Percentiles rank a stretch among this genome's conserved stretches.
Conservation (phyloP, 2,888 invertebrate genomes). For the Pandemis cinnamomeana region DNA sequence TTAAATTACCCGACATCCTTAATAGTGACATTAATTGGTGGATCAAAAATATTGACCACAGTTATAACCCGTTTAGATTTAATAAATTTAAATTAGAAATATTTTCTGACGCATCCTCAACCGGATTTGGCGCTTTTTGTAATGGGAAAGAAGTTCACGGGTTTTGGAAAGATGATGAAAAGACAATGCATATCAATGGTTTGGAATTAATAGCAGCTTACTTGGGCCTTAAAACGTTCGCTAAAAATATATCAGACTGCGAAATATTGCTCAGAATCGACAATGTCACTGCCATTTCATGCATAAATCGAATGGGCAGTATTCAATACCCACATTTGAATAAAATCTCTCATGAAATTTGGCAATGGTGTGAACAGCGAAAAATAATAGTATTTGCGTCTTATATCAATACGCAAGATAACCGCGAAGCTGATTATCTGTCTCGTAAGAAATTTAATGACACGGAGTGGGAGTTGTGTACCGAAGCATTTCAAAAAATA, state of each 20-base stretch:
- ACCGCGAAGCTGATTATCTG: constrained; percentile 17
- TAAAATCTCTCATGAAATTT: constrained; percentile 21
- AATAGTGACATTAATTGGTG: not conserved
- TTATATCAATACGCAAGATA: constrained; percentile 32
- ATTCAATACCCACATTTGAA: constrained; percentile 36
- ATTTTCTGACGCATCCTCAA: constrained; percentile 12
- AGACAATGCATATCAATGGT: constrained; percentile 29
- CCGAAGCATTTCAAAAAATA: not conserved
- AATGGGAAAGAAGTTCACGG: not conserved
- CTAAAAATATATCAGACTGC: not conserved
- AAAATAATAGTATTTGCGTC: constrained; percentile 33
- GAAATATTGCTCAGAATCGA: constrained; percentile 18
- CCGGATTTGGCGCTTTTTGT: constrained; percentile 22
- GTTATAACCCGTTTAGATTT: not conserved
- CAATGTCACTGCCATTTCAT: constrained; percentile 34
- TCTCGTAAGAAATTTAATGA: constrained; percentile 19
- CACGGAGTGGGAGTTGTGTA: constrained; percentile 22
- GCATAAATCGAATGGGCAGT: constrained; percentile 40
- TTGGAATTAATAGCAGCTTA: constrained; percentile 20
- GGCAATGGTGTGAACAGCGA: constrained; percentile 38
- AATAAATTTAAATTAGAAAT: not conserved
- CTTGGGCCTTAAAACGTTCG: constrained; percentile 31
- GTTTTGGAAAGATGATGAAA: constrained; percentile 12
- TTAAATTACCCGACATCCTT: not conserved
- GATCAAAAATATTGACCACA: not conserved